phyloP scores from a whole-genome alignment of 2,888 invertebrate genomes.

The Pheosia gnoma region DNA sequence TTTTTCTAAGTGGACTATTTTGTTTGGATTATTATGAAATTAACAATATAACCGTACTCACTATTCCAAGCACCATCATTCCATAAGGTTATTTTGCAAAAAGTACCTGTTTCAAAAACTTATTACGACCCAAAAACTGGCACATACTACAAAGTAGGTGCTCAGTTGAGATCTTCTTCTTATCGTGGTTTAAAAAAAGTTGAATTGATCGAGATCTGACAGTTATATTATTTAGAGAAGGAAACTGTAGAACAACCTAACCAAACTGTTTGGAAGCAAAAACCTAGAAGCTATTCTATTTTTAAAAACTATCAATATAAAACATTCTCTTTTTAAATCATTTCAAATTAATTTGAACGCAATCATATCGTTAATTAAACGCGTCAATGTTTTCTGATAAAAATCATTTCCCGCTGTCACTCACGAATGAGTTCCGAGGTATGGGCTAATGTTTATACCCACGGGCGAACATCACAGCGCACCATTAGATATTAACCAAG shows the following conservation, averaged over 20 bases:
- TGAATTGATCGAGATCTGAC: too few species aligned
- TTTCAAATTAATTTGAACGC: background rate
- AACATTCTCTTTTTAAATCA: background rate
- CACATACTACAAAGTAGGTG: too few species aligned
- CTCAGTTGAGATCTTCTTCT: too few species aligned
- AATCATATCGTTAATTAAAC: background rate
- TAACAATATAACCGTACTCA: background rate
- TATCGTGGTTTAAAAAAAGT: too few species aligned
- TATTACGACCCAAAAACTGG: too few species aligned
- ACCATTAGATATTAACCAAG: constrained; percentile 22
- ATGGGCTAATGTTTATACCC: constrained; percentile 28
- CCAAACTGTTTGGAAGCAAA: too few species aligned
- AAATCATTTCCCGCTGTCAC: constrained; percentile 17
- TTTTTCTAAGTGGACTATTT: background rate
- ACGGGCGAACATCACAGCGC: constrained; percentile 18
- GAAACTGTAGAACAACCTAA: too few species aligned
- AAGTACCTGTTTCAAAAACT: too few species aligned
- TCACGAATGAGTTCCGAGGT: constrained; percentile 9
- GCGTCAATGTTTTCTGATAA: constrained; percentile 8
- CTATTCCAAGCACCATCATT: too few species aligned
- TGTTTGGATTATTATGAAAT: background rate
- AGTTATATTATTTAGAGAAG: too few species aligned
- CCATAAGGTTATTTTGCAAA: too few species aligned
- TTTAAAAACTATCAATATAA: background rate
- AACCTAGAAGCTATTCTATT: background rate